These are phyloP conservation scores for Morphnarchus princeps DNA, from an alignment of 2,113 vertebrate genomes.

Conservation along the genomic window DNA sequence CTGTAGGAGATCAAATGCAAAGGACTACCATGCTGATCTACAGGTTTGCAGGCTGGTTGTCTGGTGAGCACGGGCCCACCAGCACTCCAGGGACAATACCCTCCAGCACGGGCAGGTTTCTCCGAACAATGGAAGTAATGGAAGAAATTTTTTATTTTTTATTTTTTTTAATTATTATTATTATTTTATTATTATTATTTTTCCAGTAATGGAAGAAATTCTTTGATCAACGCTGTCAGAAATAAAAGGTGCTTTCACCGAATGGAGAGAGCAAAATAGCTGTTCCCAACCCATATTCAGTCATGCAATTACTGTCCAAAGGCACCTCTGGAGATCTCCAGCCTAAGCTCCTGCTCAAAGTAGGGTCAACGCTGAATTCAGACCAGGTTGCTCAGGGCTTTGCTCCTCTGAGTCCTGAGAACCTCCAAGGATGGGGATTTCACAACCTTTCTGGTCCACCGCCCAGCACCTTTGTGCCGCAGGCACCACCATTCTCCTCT, in stretches of 20 bases:
- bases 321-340: not conserved
- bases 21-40: not conserved
- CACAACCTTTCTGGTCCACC: not conserved
- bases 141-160: too few relatives aligned
- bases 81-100: not conserved
- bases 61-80: not conserved
- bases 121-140: not conserved
- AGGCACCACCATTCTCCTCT: accelerated
- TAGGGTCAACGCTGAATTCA: not conserved
- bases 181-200: too few relatives aligned
- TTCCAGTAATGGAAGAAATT: not conserved
- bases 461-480: not conserved
- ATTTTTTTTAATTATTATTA: too few relatives aligned
- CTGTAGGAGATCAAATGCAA: not conserved
- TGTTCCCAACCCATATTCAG: not conserved
- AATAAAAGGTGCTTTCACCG: not conserved
- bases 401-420: not conserved
- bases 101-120: not conserved
- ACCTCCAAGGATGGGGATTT: not conserved
- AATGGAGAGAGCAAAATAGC: not conserved
- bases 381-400: not conserved
- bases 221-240: not conserved
- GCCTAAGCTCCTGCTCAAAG: not conserved
- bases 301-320: not conserved
- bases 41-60: not conserved